Evolutionary conservation across 2,888 invertebrate genomes (phyloP), one percentile per base, ranked within the genome.

Genomic region (Lycophotia porphyrea): DNA sequence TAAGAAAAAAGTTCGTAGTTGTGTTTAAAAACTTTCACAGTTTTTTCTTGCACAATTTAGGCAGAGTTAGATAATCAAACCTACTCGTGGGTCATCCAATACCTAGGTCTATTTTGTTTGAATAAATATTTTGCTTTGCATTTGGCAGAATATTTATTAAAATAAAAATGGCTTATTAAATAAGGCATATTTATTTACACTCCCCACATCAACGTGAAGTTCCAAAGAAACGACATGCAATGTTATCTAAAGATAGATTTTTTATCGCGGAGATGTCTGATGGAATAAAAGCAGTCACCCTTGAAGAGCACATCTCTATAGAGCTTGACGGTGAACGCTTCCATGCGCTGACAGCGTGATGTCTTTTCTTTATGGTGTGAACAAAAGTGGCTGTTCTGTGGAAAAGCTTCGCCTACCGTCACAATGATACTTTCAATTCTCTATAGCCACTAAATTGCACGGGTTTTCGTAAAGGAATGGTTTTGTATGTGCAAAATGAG

Each of bases 351-450:
- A 84, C 84, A 86, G 84, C 69, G 81, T 77, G n/a, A n/a, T n/a
- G 78, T 82, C 84, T 86, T 87, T 91, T 90, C 91, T 92, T 90
- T 92, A 87, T 88, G 81, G 74, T 72, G 75, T 74, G 76, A 87
- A 92, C 91, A 92, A 92, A 91, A 90, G 91, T 88, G 77, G 76
- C 76, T 78, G 85, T 78, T 81, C 82, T 81, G 76, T 73, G 81
- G 75, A 78, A 76, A 74, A 67, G 78, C 80, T 73, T 55, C 81
- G 70, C 15, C 34, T 64, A 9, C 27, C 42, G 49, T 21, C 49
- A 61, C 47, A 39, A 24, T 34, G 44, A 80, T 55, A 39, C 47
- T 65, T 69, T 81, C 47, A 66, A 81, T 65, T 61, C 34, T 34
- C 44, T 5, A 42, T 69, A 65, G 58, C 63, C 52, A 61, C 66